Percentiles rank a stretch among this genome's conserved stretches.
Evolutionary conservation across 1,140 invertebrate genomes (phyloP).

Genomic region (Frieseomelitta varia): DNA sequence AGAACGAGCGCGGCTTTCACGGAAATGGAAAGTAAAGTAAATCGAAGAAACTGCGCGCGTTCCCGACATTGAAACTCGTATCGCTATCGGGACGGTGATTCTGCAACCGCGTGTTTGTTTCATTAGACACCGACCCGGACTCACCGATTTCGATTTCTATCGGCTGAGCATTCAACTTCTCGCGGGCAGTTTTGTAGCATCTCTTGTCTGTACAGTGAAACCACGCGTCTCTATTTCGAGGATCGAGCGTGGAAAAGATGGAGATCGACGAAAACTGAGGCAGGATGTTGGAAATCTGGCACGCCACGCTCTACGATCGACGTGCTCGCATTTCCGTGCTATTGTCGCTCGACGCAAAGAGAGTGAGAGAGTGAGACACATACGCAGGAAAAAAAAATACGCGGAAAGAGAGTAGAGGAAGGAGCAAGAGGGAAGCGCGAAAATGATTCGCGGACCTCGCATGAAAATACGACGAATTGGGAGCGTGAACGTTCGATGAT

Average conservation of each 20-base stretch:
- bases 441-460: slow-evolving; percentile 41
- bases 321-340: slow-evolving; percentile 75
- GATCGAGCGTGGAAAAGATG: too few relatives aligned
- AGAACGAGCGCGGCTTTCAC: slow-evolving; percentile 7
- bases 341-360: slow-evolving; percentile 67
- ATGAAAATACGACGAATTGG: slow-evolving; percentile 44
- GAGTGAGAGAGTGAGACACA: background rate
- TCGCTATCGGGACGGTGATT: slow-evolving; percentile 1
- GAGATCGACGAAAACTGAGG: background rate
- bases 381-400: slow-evolving; percentile 61
- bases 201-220: background rate
- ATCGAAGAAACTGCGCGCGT: background rate
- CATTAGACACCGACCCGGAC: background rate
- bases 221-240: too few relatives aligned
- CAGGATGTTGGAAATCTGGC: slow-evolving; percentile 74
- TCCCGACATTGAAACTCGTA: slow-evolving; percentile 1
- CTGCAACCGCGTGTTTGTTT: background rate
- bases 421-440: background rate
- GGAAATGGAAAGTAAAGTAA: slow-evolving; percentile 39
- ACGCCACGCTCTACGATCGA: slow-evolving; percentile 62
- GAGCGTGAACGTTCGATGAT: slow-evolving; percentile 10
- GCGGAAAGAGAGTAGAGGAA: slow-evolving; percentile 45
- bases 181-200: background rate
- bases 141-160: background rate
- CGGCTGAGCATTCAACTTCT: background rate